Evolutionary conservation across 2,888 invertebrate genomes (phyloP).

Genomic region (Papilio gigon): DNA sequence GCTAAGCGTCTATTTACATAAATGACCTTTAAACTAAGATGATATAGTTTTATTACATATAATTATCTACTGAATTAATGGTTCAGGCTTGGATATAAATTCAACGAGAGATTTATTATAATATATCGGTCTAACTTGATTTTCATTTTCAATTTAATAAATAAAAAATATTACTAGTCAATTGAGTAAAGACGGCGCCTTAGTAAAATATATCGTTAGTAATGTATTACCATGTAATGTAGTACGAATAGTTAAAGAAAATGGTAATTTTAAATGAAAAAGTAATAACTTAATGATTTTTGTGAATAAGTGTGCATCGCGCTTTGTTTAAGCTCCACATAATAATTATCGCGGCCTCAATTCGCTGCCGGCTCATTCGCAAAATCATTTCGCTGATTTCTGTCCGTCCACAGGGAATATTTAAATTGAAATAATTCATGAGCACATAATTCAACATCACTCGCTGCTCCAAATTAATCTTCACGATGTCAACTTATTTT

Average conservation of each 20-base stretch:
- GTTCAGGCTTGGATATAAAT: no score
- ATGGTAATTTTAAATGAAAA: no score
- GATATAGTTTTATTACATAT: no score
- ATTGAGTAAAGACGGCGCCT: no score
- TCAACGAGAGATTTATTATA: no score
- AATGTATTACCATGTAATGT: no score
- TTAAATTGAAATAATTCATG: slow-evolving; percentile 12
- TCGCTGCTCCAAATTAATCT: slow-evolving; percentile 7
- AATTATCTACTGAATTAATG: background rate
- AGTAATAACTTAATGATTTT: background rate
- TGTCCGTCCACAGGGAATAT: slow-evolving; percentile 21
- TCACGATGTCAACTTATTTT: background rate
- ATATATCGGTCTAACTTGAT: no score
- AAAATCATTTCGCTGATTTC: slow-evolving; percentile 26
- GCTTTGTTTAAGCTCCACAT: background rate
- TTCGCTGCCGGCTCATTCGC: slow-evolving; percentile 16
- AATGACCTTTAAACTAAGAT: background rate
- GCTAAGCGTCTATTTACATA: background rate
- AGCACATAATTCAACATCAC: slow-evolving; percentile 4
- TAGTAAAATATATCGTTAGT: no score
- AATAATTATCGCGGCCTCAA: slow-evolving; percentile 17
- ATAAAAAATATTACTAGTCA: no score
- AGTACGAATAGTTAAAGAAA: no score
- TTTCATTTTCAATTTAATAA: no score
- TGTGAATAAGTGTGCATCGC: background rate